A percentile compares a stretch with the other conserved stretches of the same genome.
Evolutionary conservation across 30 jellyfish, hydroid and myxozoan species (phyloP).

Genomic region (Nemopilema nomurai): DNA sequence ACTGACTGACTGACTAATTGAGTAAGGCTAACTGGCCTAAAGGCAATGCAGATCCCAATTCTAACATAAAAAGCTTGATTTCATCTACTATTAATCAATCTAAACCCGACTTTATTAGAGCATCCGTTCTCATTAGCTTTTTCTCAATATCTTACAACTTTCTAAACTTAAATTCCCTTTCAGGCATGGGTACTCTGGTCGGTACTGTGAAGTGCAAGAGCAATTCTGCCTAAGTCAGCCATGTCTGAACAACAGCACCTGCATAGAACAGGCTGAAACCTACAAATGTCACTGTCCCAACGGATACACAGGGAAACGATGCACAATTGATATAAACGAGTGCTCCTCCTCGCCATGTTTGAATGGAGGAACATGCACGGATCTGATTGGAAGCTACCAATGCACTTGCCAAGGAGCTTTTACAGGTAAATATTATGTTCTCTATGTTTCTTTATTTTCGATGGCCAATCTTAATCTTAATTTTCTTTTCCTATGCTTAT

Average conservation of each 20-base stretch:
- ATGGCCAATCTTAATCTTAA: no score
- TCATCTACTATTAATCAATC: no score
- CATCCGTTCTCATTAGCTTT: no score
- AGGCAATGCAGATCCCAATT: no score
- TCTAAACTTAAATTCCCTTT: not conserved
- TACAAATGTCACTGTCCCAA: slow-evolving; percentile 59
- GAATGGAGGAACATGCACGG: slow-evolving; percentile 72
- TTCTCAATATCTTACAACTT: no score
- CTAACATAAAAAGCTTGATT: no score
- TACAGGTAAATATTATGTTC: slow-evolving; percentile 37
- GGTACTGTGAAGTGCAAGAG: slow-evolving; percentile 61
- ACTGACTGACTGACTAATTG: no score
- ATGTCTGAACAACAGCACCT: slow-evolving; percentile 69
- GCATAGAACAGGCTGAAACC: slow-evolving; percentile 67
- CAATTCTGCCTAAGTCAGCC: slow-evolving; percentile 68
- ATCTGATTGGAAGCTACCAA: slow-evolving; percentile 47
- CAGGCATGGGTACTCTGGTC: slow-evolving; percentile 77
- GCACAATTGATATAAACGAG: slow-evolving; percentile 51
- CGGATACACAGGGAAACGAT: slow-evolving; percentile 74
- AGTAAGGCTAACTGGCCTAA: no score
- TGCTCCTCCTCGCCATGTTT: slow-evolving; percentile 76
- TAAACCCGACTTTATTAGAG: no score
- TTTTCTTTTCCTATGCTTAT: no score
- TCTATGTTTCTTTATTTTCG: not conserved
- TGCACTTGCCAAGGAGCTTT: slow-evolving; percentile 56